Conservation (phyloP, 2,888 invertebrate genomes). For the Habrosyne pyritoides region DNA sequence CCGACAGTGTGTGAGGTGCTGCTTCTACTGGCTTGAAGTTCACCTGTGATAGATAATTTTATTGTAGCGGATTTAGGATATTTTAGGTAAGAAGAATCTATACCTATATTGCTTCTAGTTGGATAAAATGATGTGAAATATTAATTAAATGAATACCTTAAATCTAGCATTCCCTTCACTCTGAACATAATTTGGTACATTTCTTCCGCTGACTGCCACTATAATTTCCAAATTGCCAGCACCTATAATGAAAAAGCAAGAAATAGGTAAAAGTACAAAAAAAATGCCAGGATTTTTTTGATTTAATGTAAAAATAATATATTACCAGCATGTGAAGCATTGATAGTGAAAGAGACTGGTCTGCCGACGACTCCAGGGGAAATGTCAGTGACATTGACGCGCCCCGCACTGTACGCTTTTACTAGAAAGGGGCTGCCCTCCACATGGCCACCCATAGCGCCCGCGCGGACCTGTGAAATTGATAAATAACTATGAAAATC, state of each 20-base stretch:
- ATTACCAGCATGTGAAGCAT: constrained; percentile 87
- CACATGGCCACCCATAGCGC: constrained; percentile 89
- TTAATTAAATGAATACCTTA: constrained; percentile 81
- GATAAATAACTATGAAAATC: constrained; percentile 1
- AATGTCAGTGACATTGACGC: constrained; percentile 97
- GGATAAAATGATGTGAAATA: background rate
- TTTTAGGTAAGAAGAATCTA: background rate
- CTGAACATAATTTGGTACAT: constrained; percentile 99
- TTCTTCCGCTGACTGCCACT: constrained; percentile 97
- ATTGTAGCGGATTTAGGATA: background rate
- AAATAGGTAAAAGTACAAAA: background rate
- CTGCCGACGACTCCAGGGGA: constrained; percentile 95
- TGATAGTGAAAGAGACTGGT: constrained; percentile 97
- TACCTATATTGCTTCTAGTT: background rate
- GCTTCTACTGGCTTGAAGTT: constrained; percentile 98
- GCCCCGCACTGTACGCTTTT: constrained; percentile 97
- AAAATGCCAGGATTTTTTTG: background rate
- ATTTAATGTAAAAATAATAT: background rate
- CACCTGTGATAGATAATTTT: constrained; percentile 73
- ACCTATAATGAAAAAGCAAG: constrained; percentile 74
- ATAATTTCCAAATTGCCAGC: constrained; percentile 99
- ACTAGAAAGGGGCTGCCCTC: constrained; percentile 98
- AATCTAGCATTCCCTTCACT: constrained; percentile 98
- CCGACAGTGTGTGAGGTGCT: constrained; percentile 95
- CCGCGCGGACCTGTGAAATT: constrained; percentile 66